Conservation (phyloP, 2,113 vertebrate genomes). For the Macaca nemestrina region DNA sequence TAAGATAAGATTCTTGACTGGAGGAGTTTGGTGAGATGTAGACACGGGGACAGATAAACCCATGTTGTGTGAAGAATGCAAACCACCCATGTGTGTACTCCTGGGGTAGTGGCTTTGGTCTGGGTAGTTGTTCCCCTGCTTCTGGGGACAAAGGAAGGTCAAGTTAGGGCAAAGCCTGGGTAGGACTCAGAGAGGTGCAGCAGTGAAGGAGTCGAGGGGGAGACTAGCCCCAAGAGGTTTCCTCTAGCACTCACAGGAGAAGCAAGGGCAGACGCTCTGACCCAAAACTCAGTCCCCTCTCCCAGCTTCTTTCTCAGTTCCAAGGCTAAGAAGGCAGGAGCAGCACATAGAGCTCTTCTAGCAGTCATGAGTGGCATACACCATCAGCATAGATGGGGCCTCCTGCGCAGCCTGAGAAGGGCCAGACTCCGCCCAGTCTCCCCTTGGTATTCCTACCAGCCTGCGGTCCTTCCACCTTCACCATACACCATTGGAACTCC, state of each 20-base stretch:
- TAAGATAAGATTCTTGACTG: background rate
- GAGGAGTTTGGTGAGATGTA: background rate
- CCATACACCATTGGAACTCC: background rate
- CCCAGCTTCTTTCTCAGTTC: background rate
- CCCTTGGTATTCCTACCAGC: background rate
- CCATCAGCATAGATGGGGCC: background rate
- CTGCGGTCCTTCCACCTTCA: background rate
- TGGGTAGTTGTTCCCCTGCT: background rate
- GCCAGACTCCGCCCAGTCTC: background rate
- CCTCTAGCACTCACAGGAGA: background rate
- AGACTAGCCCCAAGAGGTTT: background rate
- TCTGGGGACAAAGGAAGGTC: background rate
- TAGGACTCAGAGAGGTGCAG: background rate
- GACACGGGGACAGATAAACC: background rate
- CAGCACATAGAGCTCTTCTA: background rate
- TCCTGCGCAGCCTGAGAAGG: background rate
- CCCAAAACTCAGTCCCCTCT: background rate
- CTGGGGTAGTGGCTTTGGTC: background rate
- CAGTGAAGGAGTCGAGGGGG: background rate
- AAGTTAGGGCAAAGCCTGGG: background rate
- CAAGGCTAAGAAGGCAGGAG: background rate
- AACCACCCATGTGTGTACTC: too few relatives aligned
- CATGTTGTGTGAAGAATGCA: background rate
- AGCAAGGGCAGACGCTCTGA: background rate
- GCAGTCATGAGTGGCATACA: background rate